Evolutionary conservation across 1,140 invertebrate species (phyloP).

Genomic region (Notospermus geniculatus): DNA sequence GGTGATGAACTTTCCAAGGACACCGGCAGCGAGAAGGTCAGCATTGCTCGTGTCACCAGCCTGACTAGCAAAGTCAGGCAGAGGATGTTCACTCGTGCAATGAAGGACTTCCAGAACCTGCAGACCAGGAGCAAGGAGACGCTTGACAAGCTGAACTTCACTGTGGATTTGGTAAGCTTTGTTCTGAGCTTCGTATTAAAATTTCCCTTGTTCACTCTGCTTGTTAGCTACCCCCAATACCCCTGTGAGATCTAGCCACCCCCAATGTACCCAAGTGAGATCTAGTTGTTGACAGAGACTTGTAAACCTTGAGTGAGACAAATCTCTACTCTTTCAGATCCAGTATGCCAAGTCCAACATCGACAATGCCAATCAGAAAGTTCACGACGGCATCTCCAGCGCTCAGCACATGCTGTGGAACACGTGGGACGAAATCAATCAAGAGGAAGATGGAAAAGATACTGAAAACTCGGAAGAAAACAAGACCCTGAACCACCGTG

Average conservation of each 20-base stretch:
- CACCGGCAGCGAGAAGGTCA: slow-evolving; percentile 27
- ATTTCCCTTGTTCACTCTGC: background rate
- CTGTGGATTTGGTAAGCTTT: slow-evolving; percentile 37
- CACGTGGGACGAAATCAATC: slow-evolving; percentile 25
- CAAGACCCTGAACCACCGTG: slow-evolving; percentile 27
- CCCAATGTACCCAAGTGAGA: background rate
- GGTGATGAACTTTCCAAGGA: slow-evolving; percentile 10
- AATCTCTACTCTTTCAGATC: slow-evolving; percentile 21
- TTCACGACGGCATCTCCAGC: slow-evolving; percentile 19
- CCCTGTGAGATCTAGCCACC: background rate
- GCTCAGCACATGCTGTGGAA: slow-evolving; percentile 21
- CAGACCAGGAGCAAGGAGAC: slow-evolving; percentile 34
- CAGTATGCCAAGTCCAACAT: slow-evolving; percentile 32
- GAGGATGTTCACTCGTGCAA: slow-evolving; percentile 37
- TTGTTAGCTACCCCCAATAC: background rate
- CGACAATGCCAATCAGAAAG: slow-evolving; percentile 19
- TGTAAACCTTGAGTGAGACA: background rate
- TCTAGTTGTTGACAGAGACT: background rate
- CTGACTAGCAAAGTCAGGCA: slow-evolving; percentile 32
- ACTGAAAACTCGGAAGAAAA: no score
- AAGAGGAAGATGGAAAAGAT: slow-evolving; percentile 20
- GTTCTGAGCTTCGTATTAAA: background rate
- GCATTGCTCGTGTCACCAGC: slow-evolving; percentile 25
- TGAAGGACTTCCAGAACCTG: slow-evolving; percentile 32
- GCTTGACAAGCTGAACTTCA: slow-evolving; percentile 36